Conservation (phyloP, 2,797 vertebrate species). For the Austrolebias charrua region DNA sequence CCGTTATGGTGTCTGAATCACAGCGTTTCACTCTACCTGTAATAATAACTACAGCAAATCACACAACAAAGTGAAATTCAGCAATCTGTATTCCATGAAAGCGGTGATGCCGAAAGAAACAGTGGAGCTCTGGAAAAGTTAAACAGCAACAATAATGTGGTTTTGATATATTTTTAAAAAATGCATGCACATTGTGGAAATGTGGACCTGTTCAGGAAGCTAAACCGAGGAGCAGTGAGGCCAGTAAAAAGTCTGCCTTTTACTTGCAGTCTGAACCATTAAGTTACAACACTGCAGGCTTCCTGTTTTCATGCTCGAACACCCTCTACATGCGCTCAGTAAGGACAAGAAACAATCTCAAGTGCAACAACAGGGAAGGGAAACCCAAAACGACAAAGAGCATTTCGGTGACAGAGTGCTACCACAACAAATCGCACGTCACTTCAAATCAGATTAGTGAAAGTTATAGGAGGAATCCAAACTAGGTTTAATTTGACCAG, state of each 20-base stretch:
- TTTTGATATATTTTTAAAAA: slow-evolving; percentile 15
- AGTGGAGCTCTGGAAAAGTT: slow-evolving; percentile 35
- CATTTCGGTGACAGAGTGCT: slow-evolving; percentile 26
- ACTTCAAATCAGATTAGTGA: slow-evolving; percentile 29
- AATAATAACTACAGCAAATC: slow-evolving; percentile 68
- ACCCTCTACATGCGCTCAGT: slow-evolving; percentile 65
- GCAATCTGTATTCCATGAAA: slow-evolving; percentile 56
- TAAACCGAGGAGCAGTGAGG: slow-evolving; percentile 41
- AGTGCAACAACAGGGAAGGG: slow-evolving; percentile 51
- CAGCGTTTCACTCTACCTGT: slow-evolving; percentile 43
- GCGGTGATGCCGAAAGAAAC: slow-evolving; percentile 56
- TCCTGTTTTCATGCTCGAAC: slow-evolving; percentile 71
- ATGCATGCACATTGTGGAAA: slow-evolving; percentile 13
- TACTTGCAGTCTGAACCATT: slow-evolving; percentile 59
- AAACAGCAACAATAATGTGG: slow-evolving; percentile 22
- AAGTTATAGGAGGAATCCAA: slow-evolving; percentile 45
- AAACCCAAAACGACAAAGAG: slow-evolving; percentile 43
- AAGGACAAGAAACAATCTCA: slow-evolving; percentile 62
- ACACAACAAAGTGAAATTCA: slow-evolving; percentile 53
- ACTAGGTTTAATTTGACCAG: slow-evolving; percentile 40
- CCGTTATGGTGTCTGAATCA: slow-evolving; percentile 43
- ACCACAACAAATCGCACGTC: slow-evolving; percentile 37
- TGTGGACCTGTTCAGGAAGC: slow-evolving; percentile 54
- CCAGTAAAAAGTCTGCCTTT: slow-evolving; percentile 57
- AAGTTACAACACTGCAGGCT: slow-evolving; percentile 62